Conservation (phyloP, 37 sponge, comb jelly and placozoan genomes). For the Beroe forskalii region DNA sequence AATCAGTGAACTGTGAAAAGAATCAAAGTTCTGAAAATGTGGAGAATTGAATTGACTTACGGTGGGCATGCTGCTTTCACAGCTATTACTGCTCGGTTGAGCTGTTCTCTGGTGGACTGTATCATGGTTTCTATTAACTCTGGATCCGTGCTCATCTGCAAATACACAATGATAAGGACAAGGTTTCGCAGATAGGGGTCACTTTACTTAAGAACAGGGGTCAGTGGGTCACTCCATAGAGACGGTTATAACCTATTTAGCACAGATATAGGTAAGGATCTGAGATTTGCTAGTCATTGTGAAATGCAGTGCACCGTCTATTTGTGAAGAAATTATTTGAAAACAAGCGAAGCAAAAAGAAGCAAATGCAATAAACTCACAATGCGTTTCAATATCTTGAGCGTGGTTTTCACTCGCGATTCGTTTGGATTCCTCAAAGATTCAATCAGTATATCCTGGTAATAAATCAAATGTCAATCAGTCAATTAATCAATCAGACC, state of each 20-base stretch:
- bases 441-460: constrained; percentile 33
- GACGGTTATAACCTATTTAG: too few relatives aligned
- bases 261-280: too few relatives aligned
- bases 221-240: too few relatives aligned
- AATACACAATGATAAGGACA: not conserved
- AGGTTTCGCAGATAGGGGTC: not conserved
- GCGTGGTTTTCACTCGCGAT: not conserved
- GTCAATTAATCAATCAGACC: too few relatives aligned
- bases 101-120: constrained; percentile 18
- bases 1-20: too few relatives aligned
- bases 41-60: constrained; percentile 33
- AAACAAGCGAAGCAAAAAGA: too few relatives aligned
- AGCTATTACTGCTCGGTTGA: not conserved
- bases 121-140: not conserved
- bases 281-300: too few relatives aligned
- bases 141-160: constrained; percentile 35
- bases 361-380: constrained; percentile 20
- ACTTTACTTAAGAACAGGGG: too few relatives aligned
- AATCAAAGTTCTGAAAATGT: too few relatives aligned
- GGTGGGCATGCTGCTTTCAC: constrained; percentile 4
- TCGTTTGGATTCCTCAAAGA: constrained; percentile 22
- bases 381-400: constrained; percentile 39
- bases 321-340: too few relatives aligned
- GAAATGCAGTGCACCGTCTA: too few relatives aligned
- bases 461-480: too few relatives aligned